phyloP scores from a whole-genome alignment of 2,113 vertebrate genomes.

The Cromileptes altivelis region DNA sequence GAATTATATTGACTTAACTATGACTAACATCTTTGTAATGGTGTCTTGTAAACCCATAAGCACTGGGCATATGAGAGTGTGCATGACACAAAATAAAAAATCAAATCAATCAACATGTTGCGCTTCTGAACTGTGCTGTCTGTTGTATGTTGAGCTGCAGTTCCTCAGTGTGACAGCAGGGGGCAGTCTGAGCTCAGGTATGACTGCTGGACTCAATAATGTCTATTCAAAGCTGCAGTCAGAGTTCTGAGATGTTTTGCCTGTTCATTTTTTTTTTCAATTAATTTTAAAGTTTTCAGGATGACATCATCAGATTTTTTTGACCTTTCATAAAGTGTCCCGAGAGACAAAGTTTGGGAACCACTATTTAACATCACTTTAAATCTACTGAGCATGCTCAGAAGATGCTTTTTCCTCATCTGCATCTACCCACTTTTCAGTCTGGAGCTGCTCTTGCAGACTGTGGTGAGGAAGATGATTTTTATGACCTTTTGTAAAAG shows the following conservation, averaged over 20 bases:
- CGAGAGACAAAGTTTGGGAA: background rate
- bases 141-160: constrained; percentile 6
- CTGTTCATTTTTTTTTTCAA: background rate
- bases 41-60: too few species aligned
- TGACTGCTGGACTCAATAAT: background rate
- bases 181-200: constrained; percentile 37
- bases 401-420: background rate
- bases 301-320: too few species aligned
- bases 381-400: background rate
- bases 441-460: background rate
- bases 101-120: too few species aligned
- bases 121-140: too few species aligned
- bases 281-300: background rate
- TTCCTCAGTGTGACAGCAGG: constrained; percentile 21
- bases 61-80: too few species aligned
- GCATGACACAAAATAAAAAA: too few species aligned
- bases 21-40: too few species aligned
- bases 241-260: background rate
- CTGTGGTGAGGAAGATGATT: background rate
- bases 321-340: too few species aligned
- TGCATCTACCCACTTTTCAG: background rate
- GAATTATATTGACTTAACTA: background rate
- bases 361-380: background rate
- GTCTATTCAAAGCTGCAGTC: background rate
- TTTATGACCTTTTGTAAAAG: too few species aligned